Percentiles rank a stretch among this genome's conserved stretches.
Conservation (phyloP, 1,140 invertebrate species). For the Drosophila novamexicana region DNA sequence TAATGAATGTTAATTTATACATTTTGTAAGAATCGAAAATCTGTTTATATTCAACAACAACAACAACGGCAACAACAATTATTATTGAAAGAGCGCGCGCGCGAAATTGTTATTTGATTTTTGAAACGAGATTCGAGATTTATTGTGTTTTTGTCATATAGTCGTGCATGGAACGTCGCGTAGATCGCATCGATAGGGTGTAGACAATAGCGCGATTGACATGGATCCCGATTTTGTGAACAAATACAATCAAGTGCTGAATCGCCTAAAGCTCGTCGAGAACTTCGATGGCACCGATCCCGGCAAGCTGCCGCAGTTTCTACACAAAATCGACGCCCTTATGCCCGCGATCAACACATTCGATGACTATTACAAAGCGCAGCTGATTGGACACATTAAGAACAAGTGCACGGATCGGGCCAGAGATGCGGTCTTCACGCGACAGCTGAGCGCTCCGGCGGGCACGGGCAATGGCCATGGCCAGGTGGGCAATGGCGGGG, state of each 20-base stretch:
- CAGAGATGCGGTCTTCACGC: slow-evolving; percentile 62
- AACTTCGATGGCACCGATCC: slow-evolving; percentile 73
- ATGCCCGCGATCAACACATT: slow-evolving; percentile 69
- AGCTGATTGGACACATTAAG: slow-evolving; percentile 67
- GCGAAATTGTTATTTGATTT: slow-evolving; percentile 42
- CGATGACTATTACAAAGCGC: slow-evolving; percentile 71
- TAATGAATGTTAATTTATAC: slow-evolving; percentile 83
- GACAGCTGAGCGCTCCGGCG: slow-evolving; percentile 65
- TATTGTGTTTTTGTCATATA: background rate
- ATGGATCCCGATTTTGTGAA: slow-evolving; percentile 78
- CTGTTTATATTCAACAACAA: slow-evolving; percentile 53
- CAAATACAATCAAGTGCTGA: slow-evolving; percentile 71
- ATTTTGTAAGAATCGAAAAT: slow-evolving; percentile 75
- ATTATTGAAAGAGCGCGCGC: slow-evolving; percentile 43
- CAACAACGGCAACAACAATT: slow-evolving; percentile 35
- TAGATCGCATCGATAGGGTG: slow-evolving; percentile 16
- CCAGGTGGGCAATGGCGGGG: slow-evolving; percentile 27
- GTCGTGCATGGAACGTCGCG: slow-evolving; percentile 50
- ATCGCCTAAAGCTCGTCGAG: slow-evolving; percentile 65
- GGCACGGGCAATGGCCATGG: slow-evolving; percentile 34
- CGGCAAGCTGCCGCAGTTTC: slow-evolving; percentile 62
- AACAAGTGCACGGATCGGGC: slow-evolving; percentile 74
- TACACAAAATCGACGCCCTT: slow-evolving; percentile 64
- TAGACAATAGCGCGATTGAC: background rate
- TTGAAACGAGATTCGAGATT: slow-evolving; percentile 30